Conservation (phyloP, 2,888 invertebrate genomes). For the Saturnia pavonia region DNA sequence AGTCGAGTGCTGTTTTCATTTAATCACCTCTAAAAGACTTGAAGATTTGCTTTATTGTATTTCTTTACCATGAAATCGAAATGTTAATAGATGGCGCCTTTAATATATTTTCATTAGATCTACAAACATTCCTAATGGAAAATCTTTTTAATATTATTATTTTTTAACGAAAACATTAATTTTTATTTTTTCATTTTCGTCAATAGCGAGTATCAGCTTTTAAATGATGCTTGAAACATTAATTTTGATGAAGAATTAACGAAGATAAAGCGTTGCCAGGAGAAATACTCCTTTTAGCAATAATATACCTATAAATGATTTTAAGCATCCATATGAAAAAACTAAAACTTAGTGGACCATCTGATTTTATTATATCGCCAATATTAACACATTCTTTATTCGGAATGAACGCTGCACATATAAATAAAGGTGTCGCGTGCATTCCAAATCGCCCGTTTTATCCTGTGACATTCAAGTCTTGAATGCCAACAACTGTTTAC, state of each 20-base stretch:
- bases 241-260: too few relatives aligned
- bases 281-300: too few relatives aligned
- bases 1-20: constrained; percentile 32
- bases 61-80: not conserved
- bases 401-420: constrained; percentile 1
- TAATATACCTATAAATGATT: not conserved
- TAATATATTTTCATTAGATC: too few relatives aligned
- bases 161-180: too few relatives aligned
- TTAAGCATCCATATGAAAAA: not conserved
- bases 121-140: too few relatives aligned
- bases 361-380: not conserved
- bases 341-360: not conserved
- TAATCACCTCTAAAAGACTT: constrained; percentile 11
- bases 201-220: too few relatives aligned
- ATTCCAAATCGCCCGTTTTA: constrained; percentile 23
- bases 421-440: constrained; percentile 22
- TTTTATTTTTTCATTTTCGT: too few relatives aligned
- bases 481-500: constrained; percentile 15
- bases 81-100: too few relatives aligned
- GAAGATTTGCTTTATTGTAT: constrained; percentile 13
- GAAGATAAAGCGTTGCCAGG: too few relatives aligned
- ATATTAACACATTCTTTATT: not conserved
- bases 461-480: constrained; percentile 16
- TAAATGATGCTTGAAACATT: too few relatives aligned
- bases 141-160: too few relatives aligned